A percentile compares a stretch with the other conserved stretches of the same genome.
phyloP scores from a whole-genome alignment of 2,888 invertebrate species.

The Eupithecia subumbrata region DNA sequence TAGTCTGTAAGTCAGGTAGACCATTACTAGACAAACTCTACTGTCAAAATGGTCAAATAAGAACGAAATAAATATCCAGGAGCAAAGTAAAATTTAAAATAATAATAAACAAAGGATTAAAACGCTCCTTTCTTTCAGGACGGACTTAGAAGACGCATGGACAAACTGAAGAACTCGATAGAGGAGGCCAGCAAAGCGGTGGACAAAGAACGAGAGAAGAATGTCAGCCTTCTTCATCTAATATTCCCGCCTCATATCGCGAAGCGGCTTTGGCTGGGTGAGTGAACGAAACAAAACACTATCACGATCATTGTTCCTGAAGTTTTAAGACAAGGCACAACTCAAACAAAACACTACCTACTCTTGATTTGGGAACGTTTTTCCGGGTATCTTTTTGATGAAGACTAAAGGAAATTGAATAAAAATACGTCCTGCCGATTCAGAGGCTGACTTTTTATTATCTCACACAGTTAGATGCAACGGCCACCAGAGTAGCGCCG shows the following conservation, averaged over 20 bases:
- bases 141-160: conserved; percentile 95
- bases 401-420: too few species aligned
- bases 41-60: background rate
- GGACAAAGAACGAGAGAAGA: conserved; percentile 96
- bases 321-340: background rate
- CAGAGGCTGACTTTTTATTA: too few species aligned
- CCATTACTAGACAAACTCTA: background rate
- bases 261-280: conserved; percentile 96
- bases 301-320: background rate
- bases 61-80: background rate
- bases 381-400: too few species aligned
- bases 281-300: conserved; percentile 52
- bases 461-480: too few species aligned
- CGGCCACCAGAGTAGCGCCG: too few species aligned
- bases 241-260: conserved; percentile 98
- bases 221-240: conserved; percentile 95
- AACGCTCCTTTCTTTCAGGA: conserved; percentile 81
- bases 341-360: too few species aligned
- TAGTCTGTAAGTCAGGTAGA: too few species aligned
- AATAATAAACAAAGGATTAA: background rate
- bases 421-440: too few species aligned
- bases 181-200: conserved; percentile 97
- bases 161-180: conserved; percentile 96
- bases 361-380: too few species aligned
- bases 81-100: background rate